These are phyloP conservation scores for Ondatra zibethicus DNA, from an alignment of 2,113 vertebrate genomes.

Conservation along the genomic window DNA sequence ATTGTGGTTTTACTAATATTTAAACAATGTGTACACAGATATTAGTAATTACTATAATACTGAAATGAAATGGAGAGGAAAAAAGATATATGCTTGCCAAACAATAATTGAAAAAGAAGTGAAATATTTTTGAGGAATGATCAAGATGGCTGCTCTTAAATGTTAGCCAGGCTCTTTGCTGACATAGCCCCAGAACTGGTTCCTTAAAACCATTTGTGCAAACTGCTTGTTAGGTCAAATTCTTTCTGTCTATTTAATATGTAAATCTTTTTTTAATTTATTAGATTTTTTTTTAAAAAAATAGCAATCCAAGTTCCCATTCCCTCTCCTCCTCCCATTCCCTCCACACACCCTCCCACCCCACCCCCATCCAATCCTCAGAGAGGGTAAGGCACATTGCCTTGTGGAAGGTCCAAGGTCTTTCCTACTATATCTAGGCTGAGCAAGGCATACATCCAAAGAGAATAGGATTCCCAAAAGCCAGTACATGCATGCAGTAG, in stretches of 20 bases:
- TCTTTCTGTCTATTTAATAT: background rate
- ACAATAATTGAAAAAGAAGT: constrained; percentile 11
- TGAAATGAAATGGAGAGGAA: background rate
- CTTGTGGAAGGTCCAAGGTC: too few species aligned
- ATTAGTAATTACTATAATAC: background rate
- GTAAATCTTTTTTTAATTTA: background rate
- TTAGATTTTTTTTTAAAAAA: too few species aligned
- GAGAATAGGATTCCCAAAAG: too few species aligned
- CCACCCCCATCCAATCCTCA: too few species aligned
- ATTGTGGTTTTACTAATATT: constrained; percentile 28
- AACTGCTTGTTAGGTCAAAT: background rate
- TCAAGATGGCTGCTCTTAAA: background rate
- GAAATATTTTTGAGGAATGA: background rate
- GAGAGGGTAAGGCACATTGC: too few species aligned
- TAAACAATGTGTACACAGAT: background rate
- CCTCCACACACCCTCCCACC: too few species aligned
- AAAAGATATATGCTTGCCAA: background rate
- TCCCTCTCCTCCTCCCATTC: too few species aligned
- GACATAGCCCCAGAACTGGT: background rate
- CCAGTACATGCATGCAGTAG: too few species aligned
- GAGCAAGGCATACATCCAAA: too few species aligned
- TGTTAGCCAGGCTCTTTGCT: background rate
- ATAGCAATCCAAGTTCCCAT: too few species aligned
- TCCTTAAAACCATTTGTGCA: background rate
- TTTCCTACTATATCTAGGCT: too few species aligned